Base-by-base conservation (phyloP, 64 coral and sea anemone species). In the Montipora foliosa region DNA sequence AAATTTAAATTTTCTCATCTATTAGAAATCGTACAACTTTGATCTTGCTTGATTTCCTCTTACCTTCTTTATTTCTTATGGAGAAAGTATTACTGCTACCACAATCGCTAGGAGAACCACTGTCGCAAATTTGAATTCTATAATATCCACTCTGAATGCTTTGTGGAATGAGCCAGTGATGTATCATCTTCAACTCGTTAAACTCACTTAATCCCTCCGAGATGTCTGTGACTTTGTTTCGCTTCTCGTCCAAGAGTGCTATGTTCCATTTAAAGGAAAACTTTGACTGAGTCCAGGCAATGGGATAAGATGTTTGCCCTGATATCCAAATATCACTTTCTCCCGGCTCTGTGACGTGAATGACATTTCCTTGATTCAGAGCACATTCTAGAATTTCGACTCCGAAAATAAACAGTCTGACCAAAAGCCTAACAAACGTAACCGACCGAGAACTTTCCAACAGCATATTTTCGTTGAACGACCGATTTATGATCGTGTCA, bases 231-330 rank as follows among this genome's bases (percentile, higher is more conserved):
- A 94, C 51, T 70, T 93, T 96, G 29, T 77, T 77, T 21, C 47
- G 75, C 22, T 95, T 59, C 16, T 13, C 22, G 17, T 94, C 48
- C 64, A 94, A 77, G n/a, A 96, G 53, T 44, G 73, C 81, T 79
- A 96, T 89, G 53, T 96, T 64, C 95, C 95, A 96, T 49, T 90
- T 83, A 75, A 96, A 96, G 3, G 87, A 51, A 49, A 50, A 77
- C 19, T 84, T 90, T 7, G 87, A 87, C 73, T 96, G 95, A 79
- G 82, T 80, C 95, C 95, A 96, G 87, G 88, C 67, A 51, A 96
- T 94, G 3, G 37, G 24, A 53, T 91, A 91, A 19, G 95, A 91
- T 44, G 46, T 90, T 7, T 59, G 79, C 13, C 87, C 88, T 3
- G 59, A 24, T 59, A 79, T 68, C 95, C 95, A 96, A 19, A 90